Evolutionary conservation across 2,113 vertebrate species (phyloP).

Genomic region (Craseonycteris thonglongyai): DNA sequence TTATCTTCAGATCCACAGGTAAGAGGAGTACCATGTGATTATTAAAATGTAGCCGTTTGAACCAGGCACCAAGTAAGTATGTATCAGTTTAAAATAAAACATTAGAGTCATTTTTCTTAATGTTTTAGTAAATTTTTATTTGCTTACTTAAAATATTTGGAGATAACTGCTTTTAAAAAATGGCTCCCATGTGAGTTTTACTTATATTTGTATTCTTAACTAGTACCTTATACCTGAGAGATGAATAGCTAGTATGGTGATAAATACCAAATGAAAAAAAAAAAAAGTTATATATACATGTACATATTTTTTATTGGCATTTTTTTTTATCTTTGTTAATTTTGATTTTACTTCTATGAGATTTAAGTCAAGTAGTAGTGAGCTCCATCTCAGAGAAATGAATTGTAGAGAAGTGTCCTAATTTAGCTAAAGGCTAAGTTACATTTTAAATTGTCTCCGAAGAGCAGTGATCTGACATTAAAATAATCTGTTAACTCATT

Average conservation of each 20-base stretch:
- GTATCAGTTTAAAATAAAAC: background rate
- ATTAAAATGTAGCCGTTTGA: background rate
- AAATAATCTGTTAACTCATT: background rate
- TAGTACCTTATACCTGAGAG: background rate
- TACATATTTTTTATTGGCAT: background rate
- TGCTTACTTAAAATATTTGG: slow-evolving; percentile 21
- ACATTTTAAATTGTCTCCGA: background rate
- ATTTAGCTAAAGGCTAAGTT: background rate
- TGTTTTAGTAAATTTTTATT: background rate
- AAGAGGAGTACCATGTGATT: slow-evolving; percentile 24
- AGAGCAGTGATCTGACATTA: background rate
- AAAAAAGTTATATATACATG: background rate
- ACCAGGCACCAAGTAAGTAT: background rate
- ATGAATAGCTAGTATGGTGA: background rate
- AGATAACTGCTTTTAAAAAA: background rate
- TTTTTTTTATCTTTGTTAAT: background rate
- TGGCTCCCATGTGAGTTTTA: background rate
- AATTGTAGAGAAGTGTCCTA: background rate
- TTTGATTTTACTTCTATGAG: background rate
- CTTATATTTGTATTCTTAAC: background rate
- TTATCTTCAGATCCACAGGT: slow-evolving; percentile 93
- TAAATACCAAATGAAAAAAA: background rate
- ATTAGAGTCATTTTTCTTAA: background rate
- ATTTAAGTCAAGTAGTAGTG: background rate
- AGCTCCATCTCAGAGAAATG: background rate